Base-by-base conservation (phyloP, 2,113 vertebrate genomes). In the Dicrurus megarhynchus region DNA sequence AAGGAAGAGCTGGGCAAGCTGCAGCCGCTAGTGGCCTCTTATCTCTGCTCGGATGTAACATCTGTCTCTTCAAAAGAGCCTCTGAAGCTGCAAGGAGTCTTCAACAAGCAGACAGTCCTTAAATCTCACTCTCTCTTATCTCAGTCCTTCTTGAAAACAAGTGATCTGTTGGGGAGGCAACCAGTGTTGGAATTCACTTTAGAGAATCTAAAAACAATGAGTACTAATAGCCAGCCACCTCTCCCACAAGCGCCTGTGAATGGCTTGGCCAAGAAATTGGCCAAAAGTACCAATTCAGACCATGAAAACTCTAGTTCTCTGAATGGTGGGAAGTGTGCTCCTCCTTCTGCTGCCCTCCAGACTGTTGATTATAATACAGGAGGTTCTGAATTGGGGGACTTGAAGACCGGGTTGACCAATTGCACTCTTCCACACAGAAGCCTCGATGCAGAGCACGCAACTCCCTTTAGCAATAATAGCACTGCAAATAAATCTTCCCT, bases 31-130 rank as follows among this genome's bases (percentile, higher is more conserved):
- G 99, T 99, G 98, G 98, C 99, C 79, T 99, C 99, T 69, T 99
- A 99, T 95, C 98, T 99, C 95, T 99, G 99, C 97, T 99, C 99
- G 70, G 99, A 99, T 99, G 99, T 99, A 98, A 99, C 99, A 97
- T 97, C 99, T 96, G 99, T 99, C 93, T 96, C 99, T 78, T 98
- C 99, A 88, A 99, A 99, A 98, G 99, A 99, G 97, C 98, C 99
- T 80, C 98, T 99, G 97, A 99, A 99, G 97, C 98, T 99, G 95
- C 99, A 99, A 98, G 99, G 99, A 87, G 99, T 99, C 97, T 99
- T 99, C 97, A 99, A 99, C 97, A 99, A 99, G 98, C 99, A 99
- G 98, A 98, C 99, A 88, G 99, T 99, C 96, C 98, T 99, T 94
- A 99, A 99, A 97, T 98, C 98, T 95, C 98, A 99, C 97, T 97